Base-by-base conservation (phyloP, 2,888 invertebrate genomes). In the Scaptomyza cyrtandrae region DNA sequence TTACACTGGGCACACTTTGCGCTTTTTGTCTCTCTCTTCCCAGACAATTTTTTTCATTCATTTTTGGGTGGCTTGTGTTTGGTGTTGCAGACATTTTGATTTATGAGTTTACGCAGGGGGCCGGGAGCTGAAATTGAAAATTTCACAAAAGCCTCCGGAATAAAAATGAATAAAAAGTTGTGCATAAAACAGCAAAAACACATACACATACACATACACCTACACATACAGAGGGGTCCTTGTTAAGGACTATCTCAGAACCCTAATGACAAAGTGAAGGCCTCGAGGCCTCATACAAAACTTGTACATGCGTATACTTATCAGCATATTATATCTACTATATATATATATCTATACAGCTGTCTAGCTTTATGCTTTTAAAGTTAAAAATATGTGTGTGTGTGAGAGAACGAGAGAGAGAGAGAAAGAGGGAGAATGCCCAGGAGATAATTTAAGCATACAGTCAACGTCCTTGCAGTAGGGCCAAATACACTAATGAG, bases 81-180 rank as follows among this genome's bases (percentile, higher is more conserved):
- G 86, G 86, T 52, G 59, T 76, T 52, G 59, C 76, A 71, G 86
- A 80, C 83, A 83, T 83, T 83, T 86, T 83, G 83, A 83, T 83
- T 83, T 83, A 83, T 83, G 83, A 86, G 83, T 73, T 85, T 66
- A 58, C 62, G 64, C 56, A 53, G 55, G 50, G 60, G 37, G 41
- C 16, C 71, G n/a, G 53, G 67, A 49, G 52, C 52, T 50, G 52
- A 72, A 83, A 80, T 82, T 80, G 80, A 86, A 86, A 83, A 86
- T 78, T 83, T 86, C 53, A 73, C 62, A 69, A 76, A 76, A 66
- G 65, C 61, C 29, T 45, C 11, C 57, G 14, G 31, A 53, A 61
- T 45, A 39, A 6, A 43, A 58, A 53, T 58, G 70, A 39, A 54
- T 27, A 19, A 66, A 59, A 63, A 43, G 49, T 60, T 57, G 41